These are phyloP conservation scores for Hippopotamus amphibius DNA, from an alignment of 2,113 vertebrate species.

Conservation along the genomic window DNA sequence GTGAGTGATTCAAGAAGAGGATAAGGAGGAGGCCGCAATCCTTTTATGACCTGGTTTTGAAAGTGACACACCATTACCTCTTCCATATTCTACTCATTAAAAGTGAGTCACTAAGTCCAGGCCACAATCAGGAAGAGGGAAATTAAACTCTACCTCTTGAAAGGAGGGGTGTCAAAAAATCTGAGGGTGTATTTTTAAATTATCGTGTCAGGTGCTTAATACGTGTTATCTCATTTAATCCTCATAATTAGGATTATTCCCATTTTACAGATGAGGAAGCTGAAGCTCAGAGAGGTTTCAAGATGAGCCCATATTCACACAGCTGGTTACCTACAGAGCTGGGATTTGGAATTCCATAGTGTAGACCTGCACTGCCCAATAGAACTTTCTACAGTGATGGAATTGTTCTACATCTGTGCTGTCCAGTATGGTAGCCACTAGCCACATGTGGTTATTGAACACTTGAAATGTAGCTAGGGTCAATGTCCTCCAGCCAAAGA, in stretches of 20 bases:
- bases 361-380: rapidly evolving
- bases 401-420: not conserved
- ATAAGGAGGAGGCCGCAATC: not conserved
- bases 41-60: not conserved
- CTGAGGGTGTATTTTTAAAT: not conserved
- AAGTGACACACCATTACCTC: rapidly evolving
- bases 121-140: not conserved
- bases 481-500: not conserved
- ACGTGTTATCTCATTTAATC: not conserved
- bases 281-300: not conserved
- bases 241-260: rapidly evolving
- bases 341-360: not conserved
- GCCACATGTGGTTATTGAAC: not conserved
- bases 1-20: not conserved
- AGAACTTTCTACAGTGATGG: not conserved
- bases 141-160: not conserved
- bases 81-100: no score
- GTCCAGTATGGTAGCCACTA: rapidly evolving
- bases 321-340: not conserved
- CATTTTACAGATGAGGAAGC: not conserved
- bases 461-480: not conserved
- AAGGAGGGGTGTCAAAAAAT: not conserved
- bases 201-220: rapidly evolving
- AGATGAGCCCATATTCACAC: rapidly evolving
- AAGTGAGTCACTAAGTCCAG: not conserved